Evolutionary conservation across 2,797 vertebrate genomes (phyloP).

Genomic region (Sylvia borin): DNA sequence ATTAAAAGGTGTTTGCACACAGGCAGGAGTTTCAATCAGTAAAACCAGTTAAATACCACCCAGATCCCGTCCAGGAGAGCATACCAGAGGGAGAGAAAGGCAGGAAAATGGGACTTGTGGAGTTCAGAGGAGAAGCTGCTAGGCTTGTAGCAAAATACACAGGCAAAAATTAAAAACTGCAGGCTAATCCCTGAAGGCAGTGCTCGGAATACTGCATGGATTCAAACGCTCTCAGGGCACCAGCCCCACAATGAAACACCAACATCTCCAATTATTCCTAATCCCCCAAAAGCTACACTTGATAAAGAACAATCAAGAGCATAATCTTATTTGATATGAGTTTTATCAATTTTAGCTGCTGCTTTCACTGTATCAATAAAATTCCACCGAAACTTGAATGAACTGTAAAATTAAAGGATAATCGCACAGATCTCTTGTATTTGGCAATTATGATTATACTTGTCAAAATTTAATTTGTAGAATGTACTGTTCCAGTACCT

Average conservation of each 20-base stretch:
- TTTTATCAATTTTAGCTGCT: conserved; percentile 68
- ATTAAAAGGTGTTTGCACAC: conserved; percentile 64
- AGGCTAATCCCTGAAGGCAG: conserved; percentile 54
- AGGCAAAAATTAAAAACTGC: conserved; percentile 66
- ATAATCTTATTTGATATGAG: conserved; percentile 65
- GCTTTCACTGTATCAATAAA: conserved; percentile 67
- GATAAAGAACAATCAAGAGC: conserved; percentile 68
- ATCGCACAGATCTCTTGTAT: conserved; percentile 63
- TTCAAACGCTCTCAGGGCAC: conserved; percentile 35
- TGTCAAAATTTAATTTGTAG: conserved; percentile 72
- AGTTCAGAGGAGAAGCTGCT: conserved; percentile 44
- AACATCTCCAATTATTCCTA: conserved; percentile 69
- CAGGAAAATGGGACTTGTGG: conserved; percentile 43
- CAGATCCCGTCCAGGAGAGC: conserved; percentile 38
- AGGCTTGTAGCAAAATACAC: conserved; percentile 57
- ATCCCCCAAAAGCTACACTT: conserved; percentile 72
- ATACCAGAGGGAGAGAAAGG: conserved; percentile 9
- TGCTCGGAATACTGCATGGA: not conserved
- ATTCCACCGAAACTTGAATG: conserved; percentile 69
- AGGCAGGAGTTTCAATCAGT: conserved; percentile 61
- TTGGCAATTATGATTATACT: conserved; percentile 68
- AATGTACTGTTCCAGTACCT: conserved; percentile 48
- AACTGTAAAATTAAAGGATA: conserved; percentile 73
- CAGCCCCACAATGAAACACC: conserved; percentile 42
- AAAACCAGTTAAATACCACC: conserved; percentile 64